Base-by-base conservation (phyloP, 1,140 invertebrate species). In the Leptinotarsa texana region DNA sequence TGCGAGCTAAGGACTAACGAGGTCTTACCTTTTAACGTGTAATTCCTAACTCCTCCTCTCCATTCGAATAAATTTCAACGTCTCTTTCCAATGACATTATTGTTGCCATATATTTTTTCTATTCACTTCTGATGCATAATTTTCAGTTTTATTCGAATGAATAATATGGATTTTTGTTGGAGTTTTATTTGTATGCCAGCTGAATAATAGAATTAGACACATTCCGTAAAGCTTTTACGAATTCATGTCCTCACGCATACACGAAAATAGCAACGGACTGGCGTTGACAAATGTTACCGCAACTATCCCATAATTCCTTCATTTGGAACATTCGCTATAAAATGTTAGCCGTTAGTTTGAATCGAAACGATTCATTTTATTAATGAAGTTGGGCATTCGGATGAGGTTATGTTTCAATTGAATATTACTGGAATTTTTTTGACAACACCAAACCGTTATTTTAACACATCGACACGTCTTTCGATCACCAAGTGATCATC, bases 251-350 rank as follows among this genome's bases (percentile, higher is more conserved):
- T 69, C 74, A 75, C 69, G 74, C 75, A 73, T 70, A 72, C 61
- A 73, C 75, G 57, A 75, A 75, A 75, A 68, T 75, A 75, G 70
- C 42, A 69, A 72, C 70, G 75, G 51, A 75, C 72, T 75, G 75
- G 63, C 70, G 70, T 75, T 75, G 75, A 75, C 75, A 75, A 75
- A 75, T 75, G 70, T 75, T 73, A 73, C 75, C 75, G 65, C 75
- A 72, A 75, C 75, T 75, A 75, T 65, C 75, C 75, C 75, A 75
- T 75, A 75, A 73, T 75, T 75, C 75, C 75, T 75, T 73, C 75
- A 75, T 68, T 73, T 73, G 63, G 72, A 63, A n/a, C 49, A 57
- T 61, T 21, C 63, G 49, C 47, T 71, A 73, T 48, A 73, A 73
- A 72, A 70, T 63, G 75, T 49, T 72, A 48, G 63, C 48, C 63